A percentile compares a stretch with the other conserved stretches of the same genome.
Evolutionary conservation across 1,140 invertebrate species (phyloP).

Genomic region (Caerostris extrusa): DNA sequence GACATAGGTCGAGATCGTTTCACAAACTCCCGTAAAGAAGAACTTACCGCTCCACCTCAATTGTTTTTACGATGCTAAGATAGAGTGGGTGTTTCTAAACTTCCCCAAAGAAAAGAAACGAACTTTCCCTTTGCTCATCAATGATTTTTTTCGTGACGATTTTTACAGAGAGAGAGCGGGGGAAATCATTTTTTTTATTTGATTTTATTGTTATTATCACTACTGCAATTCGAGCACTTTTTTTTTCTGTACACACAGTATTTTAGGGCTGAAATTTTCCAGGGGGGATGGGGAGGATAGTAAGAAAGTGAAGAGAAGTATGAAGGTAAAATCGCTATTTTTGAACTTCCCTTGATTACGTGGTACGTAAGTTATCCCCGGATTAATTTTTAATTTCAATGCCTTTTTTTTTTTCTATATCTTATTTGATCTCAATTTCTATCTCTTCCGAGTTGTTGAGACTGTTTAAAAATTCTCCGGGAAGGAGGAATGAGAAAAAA

Average conservation of each 20-base stretch:
- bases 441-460: neutral
- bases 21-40: constrained; percentile 56
- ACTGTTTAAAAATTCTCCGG: constrained; percentile 32
- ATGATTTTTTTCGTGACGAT: constrained; percentile 73
- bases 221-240: constrained; percentile 37
- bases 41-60: constrained; percentile 37
- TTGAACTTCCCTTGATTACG: constrained; percentile 72
- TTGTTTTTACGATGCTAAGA: constrained; percentile 72
- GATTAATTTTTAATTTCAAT: constrained; percentile 75
- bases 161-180: constrained; percentile 32
- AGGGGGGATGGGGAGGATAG: neutral
- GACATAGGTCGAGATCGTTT: constrained; percentile 63
- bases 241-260: neutral
- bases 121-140: constrained; percentile 65
- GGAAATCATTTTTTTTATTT: constrained; percentile 36
- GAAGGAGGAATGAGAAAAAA: neutral
- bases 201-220: constrained; percentile 75
- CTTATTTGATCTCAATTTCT: neutral
- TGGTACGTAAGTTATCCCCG: constrained; percentile 64
- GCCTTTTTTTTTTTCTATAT: neutral
- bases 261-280: neutral
- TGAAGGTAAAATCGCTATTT: constrained; percentile 63
- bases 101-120: constrained; percentile 69
- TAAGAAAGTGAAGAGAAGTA: neutral
- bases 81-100: constrained; percentile 25